Conservation (phyloP, 35 echinoderm and acorn worm species). For the Stichopus chloronotus region DNA sequence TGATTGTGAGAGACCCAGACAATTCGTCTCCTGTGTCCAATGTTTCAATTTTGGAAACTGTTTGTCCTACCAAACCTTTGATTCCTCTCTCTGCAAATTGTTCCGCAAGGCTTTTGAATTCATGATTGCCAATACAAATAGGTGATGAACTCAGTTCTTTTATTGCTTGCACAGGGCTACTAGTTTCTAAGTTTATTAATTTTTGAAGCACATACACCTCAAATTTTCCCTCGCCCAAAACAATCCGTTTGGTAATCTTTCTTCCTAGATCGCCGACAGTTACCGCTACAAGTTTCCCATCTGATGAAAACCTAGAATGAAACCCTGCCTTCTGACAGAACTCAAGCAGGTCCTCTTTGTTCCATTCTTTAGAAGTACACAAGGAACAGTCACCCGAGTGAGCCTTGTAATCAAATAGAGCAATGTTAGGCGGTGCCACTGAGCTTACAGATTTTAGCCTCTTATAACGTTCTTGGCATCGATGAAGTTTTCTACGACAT, state of each 20-base stretch:
- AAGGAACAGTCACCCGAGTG: too few species aligned
- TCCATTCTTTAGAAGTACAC: neutral
- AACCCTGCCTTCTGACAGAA: neutral
- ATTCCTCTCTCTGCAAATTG: slow-evolving; percentile 1
- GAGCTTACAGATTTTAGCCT: too few species aligned
- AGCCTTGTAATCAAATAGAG: too few species aligned
- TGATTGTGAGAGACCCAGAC: neutral
- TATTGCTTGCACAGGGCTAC: neutral
- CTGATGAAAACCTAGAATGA: too few species aligned
- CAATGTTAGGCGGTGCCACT: too few species aligned
- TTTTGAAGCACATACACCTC: neutral
- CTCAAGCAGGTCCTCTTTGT: neutral
- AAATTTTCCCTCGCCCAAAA: neutral
- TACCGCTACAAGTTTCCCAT: too few species aligned
- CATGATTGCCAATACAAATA: neutral
- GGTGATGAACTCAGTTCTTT: neutral
- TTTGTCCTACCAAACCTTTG: neutral
- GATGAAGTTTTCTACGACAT: neutral
- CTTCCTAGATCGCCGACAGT: neutral
- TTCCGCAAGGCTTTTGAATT: neutral
- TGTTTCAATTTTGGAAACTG: slow-evolving; percentile 25
- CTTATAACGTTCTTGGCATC: neutral
- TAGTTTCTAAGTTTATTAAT: too few species aligned
- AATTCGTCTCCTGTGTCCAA: slow-evolving; percentile 16
- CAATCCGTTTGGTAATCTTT: too few species aligned